These are phyloP conservation scores for Euproctis similis DNA, from an alignment of 2,888 invertebrate genomes.

Conservation along the genomic window DNA sequence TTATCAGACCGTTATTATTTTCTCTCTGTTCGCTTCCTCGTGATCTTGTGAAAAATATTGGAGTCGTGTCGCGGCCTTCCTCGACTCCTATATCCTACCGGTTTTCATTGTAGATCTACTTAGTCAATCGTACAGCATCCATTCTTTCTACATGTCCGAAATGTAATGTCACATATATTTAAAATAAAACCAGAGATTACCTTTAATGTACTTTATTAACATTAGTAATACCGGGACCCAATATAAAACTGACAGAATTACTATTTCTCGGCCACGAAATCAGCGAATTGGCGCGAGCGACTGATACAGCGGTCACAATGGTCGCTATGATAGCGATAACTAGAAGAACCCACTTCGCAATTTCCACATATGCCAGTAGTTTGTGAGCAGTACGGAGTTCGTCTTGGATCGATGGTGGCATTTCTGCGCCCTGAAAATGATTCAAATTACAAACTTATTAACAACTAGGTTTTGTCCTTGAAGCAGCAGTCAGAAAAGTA, in stretches of 20 bases:
- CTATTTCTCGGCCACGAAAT: conserved; percentile 39
- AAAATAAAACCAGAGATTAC: neutral
- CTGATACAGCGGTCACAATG: conserved; percentile 23
- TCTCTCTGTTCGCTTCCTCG: too few species aligned
- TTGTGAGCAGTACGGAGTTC: conserved; percentile 49
- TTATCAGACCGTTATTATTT: too few species aligned
- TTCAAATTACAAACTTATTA: too few species aligned
- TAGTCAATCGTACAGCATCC: too few species aligned
- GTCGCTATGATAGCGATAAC: conserved; percentile 34
- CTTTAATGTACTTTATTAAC: conserved; percentile 1
- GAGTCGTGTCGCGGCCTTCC: too few species aligned
- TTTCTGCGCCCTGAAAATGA: conserved; percentile 57
- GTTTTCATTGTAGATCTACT: too few species aligned
- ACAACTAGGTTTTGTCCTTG: too few species aligned
- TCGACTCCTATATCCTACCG: too few species aligned
- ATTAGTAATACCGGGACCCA: conserved; percentile 10
- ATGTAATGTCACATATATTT: neutral
- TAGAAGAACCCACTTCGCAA: conserved; percentile 57
- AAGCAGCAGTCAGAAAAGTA: too few species aligned
- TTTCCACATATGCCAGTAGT: conserved; percentile 48
- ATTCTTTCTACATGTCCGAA: too few species aligned
- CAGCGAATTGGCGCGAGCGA: conserved; percentile 35
- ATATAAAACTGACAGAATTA: conserved; percentile 57
- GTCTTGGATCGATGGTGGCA: conserved; percentile 41
- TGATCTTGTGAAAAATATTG: too few species aligned